Evolutionary conservation across 1,140 invertebrate species (phyloP).

Genomic region (Lysiphlebus fabarum): DNA sequence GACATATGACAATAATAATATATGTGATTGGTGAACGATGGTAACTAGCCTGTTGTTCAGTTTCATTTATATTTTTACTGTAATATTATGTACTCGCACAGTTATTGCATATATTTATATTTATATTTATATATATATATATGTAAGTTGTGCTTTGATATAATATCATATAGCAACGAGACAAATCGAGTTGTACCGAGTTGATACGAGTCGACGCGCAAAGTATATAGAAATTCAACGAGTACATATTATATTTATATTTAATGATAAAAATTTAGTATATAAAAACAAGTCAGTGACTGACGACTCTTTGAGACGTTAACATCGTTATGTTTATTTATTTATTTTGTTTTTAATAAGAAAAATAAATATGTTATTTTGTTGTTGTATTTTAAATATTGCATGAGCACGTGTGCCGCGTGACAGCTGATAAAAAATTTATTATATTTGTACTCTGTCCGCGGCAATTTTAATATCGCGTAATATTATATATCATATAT

Average conservation of each 20-base stretch:
- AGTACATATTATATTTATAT: background rate
- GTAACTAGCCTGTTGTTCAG: no score
- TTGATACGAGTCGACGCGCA: constrained; percentile 31
- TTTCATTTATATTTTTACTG: no score
- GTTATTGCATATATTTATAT: no score
- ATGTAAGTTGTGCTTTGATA: background rate
- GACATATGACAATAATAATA: no score
- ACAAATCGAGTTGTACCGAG: constrained; percentile 33
- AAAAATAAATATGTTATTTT: constrained; percentile 27
- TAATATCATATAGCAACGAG: constrained; percentile 19
- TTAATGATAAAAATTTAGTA: constrained; percentile 21
- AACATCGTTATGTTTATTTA: constrained; percentile 33
- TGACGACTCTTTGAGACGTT: constrained; percentile 48
- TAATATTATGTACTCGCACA: no score
- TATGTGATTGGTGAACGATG: no score
- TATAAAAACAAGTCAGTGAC: constrained; percentile 40
- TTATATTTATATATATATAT: no score
- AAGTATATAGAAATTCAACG: no score
- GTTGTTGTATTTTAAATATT: constrained; percentile 23
- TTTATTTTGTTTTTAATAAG: constrained; percentile 1
- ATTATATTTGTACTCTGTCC: background rate
- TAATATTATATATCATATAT: no score
- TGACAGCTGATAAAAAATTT: constrained; percentile 39
- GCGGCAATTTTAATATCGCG: no score
- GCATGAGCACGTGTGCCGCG: constrained; percentile 44